Conservation (phyloP, 1,140 invertebrate genomes). For the Archivesica marissinica region DNA sequence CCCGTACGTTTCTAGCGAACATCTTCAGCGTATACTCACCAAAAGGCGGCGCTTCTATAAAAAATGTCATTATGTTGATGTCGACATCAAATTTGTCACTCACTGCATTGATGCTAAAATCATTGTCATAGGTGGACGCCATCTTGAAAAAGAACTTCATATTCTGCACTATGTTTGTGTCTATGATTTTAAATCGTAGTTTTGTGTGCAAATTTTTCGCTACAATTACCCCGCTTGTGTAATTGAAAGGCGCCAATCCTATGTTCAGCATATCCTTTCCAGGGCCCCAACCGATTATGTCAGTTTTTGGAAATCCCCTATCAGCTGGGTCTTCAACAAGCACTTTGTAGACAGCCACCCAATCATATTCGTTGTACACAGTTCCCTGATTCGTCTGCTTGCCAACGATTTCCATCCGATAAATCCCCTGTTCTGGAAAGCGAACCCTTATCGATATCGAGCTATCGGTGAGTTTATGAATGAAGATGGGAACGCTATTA, state of each 20-base stretch:
- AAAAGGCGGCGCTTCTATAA: conserved; percentile 67
- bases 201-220: conserved; percentile 62
- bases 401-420: conserved; percentile 69
- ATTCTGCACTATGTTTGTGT: conserved; percentile 48
- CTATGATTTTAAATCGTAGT: conserved; percentile 65
- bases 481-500: conserved; percentile 67
- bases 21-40: conserved; percentile 72
- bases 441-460: conserved; percentile 65
- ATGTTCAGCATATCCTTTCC: conserved; percentile 48
- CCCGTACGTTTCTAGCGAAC: conserved; percentile 56
- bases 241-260: conserved; percentile 63
- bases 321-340: conserved; percentile 61
- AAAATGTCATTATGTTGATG: conserved; percentile 68
- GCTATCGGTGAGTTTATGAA: conserved; percentile 65
- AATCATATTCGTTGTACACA: conserved; percentile 69
- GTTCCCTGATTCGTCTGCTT: conserved; percentile 23
- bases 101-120: conserved; percentile 54
- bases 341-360: conserved; percentile 71
- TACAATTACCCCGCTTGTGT: conserved; percentile 67
- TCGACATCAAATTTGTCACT: conserved; percentile 67
- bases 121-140: conserved; percentile 59
- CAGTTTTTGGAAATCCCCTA: conserved; percentile 63
- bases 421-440: conserved; percentile 67
- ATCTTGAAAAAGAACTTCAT: conserved; percentile 63
- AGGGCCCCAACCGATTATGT: conserved; percentile 70